Conservation (phyloP, 2,113 vertebrate genomes). For the Symphodus melops region DNA sequence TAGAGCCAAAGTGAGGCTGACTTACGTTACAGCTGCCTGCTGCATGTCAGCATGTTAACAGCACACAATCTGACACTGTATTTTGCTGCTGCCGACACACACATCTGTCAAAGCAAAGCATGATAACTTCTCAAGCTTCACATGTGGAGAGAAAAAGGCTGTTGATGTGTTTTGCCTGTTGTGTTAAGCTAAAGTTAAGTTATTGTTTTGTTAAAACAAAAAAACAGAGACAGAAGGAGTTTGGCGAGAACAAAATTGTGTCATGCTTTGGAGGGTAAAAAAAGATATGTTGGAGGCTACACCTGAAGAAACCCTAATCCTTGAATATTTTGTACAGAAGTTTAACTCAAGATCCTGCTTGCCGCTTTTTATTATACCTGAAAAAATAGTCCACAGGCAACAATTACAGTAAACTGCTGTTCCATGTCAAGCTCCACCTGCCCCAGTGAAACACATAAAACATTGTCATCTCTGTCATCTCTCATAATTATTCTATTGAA, state of each 20-base stretch:
- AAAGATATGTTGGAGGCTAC: background rate
- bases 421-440: slow-evolving; percentile 50
- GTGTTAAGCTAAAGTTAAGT: too few relatives aligned
- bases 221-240: too few relatives aligned
- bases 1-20: slow-evolving; percentile 15
- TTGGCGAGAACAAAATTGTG: background rate
- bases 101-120: background rate
- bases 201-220: background rate
- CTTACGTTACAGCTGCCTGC: background rate
- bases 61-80: slow-evolving; percentile 2
- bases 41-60: slow-evolving; percentile 37
- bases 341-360: background rate
- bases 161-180: too few relatives aligned
- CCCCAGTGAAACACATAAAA: slow-evolving; percentile 17
- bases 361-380: slow-evolving; percentile 12
- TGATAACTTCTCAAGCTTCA: background rate
- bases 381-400: slow-evolving; percentile 35
- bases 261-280: background rate
- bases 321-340: background rate
- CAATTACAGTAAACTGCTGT: slow-evolving; percentile 43
- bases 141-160: too few relatives aligned
- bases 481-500: background rate
- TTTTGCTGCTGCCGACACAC: background rate
- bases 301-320: background rate
- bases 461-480: slow-evolving; percentile 22